phyloP scores from a whole-genome alignment of 1,140 invertebrate genomes.

The Caenorhabditis elegans region DNA sequence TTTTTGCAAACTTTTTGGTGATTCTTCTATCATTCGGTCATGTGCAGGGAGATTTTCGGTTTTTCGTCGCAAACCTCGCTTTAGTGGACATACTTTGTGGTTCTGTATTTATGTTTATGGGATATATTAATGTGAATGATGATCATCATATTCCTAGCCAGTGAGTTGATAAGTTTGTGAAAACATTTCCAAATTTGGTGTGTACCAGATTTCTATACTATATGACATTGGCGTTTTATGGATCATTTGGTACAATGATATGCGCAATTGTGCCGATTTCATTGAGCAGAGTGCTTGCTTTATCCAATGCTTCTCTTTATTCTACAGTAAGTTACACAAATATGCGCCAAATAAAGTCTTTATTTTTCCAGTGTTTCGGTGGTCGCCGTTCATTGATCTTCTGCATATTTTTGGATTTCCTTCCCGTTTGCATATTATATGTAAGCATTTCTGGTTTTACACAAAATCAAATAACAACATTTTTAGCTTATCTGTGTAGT shows the following conservation, averaged over 20 bases:
- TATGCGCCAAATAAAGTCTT: no score
- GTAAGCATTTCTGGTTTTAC: no score
- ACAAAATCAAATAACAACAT: not conserved
- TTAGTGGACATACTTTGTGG: slow-evolving; percentile 55
- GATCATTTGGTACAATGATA: slow-evolving; percentile 59
- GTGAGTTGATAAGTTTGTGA: no score
- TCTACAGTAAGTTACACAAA: slow-evolving; percentile 44
- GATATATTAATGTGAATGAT: slow-evolving; percentile 52
- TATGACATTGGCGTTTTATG: slow-evolving; percentile 59
- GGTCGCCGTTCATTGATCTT: slow-evolving; percentile 53
- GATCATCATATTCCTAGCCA: slow-evolving; percentile 39
- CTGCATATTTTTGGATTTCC: slow-evolving; percentile 48
- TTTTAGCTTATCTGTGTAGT: slow-evolving; percentile 51
- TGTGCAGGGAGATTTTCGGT: slow-evolving; percentile 38
- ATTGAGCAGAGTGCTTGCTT: slow-evolving; percentile 53
- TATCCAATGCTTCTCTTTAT: slow-evolving; percentile 53
- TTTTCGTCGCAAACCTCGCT: slow-evolving; percentile 56
- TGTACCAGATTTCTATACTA: slow-evolving; percentile 50
- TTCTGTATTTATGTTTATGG: slow-evolving; percentile 56
- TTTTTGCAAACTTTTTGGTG: slow-evolving; percentile 31
- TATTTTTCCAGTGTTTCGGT: slow-evolving; percentile 48
- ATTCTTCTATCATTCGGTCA: slow-evolving; percentile 28
- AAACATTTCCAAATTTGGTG: not conserved
- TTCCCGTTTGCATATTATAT: slow-evolving; percentile 50
- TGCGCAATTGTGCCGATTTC: slow-evolving; percentile 59